Conservation (phyloP, 2,888 invertebrate species). For the Miltochrista miniata region DNA sequence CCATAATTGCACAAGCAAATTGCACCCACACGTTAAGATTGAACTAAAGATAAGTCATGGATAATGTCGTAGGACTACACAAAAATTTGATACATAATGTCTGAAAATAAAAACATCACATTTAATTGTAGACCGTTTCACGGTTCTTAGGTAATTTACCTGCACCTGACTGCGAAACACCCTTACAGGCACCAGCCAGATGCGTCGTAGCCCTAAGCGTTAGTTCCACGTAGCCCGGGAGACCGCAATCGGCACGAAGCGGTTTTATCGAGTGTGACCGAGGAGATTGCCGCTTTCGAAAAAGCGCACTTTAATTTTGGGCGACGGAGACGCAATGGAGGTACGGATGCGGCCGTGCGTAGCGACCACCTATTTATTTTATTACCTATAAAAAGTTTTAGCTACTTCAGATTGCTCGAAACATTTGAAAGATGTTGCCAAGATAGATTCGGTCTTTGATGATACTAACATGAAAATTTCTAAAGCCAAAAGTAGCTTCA, state of each 20-base stretch:
- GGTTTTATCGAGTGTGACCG: constrained; percentile 79
- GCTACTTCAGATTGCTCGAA: constrained; percentile 38
- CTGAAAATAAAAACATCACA: neutral
- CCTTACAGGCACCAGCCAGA: constrained; percentile 5
- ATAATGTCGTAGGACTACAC: too few relatives aligned
- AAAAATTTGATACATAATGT: too few relatives aligned
- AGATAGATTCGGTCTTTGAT: constrained; percentile 16
- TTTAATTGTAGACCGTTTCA: neutral
- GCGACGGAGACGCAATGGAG: constrained; percentile 56
- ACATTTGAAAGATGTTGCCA: constrained; percentile 29
- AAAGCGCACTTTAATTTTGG: constrained; percentile 79
- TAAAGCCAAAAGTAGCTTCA: constrained; percentile 5
- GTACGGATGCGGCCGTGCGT: constrained; percentile 68
- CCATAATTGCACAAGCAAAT: too few relatives aligned
- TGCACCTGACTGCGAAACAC: constrained; percentile 5
- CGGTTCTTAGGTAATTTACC: neutral
- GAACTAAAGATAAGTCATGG: too few relatives aligned
- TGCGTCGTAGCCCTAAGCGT: constrained; percentile 32
- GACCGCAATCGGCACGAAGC: constrained; percentile 76
- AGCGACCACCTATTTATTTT: constrained; percentile 74
- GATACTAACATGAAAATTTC: constrained; percentile 1
- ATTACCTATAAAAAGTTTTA: constrained; percentile 74
- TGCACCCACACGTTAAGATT: too few relatives aligned
- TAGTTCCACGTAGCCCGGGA: constrained; percentile 47
- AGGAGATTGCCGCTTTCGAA: constrained; percentile 72